Evolutionary conservation across 2,113 vertebrate genomes (phyloP), one percentile per base, ranked within the genome.

Genomic region (Eonycteris spelaea): DNA sequence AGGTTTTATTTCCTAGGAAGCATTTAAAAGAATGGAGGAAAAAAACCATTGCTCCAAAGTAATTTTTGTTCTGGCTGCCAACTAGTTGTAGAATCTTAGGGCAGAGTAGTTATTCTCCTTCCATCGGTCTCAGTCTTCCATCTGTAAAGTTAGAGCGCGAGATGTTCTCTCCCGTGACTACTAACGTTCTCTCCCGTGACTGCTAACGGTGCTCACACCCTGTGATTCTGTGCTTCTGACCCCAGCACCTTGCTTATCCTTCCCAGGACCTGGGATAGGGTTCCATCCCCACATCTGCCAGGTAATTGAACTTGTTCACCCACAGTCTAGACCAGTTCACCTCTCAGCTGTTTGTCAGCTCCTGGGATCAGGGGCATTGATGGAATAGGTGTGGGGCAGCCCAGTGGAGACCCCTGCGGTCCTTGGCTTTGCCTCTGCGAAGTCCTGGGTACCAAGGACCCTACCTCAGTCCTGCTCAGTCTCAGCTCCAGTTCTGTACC

Each of bases 1-100:
- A 51, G 12, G 5, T 77, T 95, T 59, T 78, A 51, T 91, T 75
- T 96, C 68, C 43, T 88, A 48, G 65, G 84, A 63, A 95, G 63
- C 28, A 18, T 22, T 79, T 83, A 79, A 75, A 87, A 74, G 57
- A 87, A 88, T 8, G 22, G 59, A 35, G 45, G 80, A 22, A 86
- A 78, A 18, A 80, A 78, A n/a, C n/a, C 33, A 48, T 21, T 48
- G 6, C 51, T 82, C 21, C 78, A 30, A 28, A 83, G 51, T 73
- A 0, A 30, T 15, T 21, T 79, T 86, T 24, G 57, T 53, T 38
- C 38, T 48, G 48, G 51, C 83, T 63, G 0, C 57, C 24, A 19
- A 2, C 28, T 45, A 26, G 53, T 78, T 51, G 6, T 75, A 82
- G 86, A 22, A 8, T 45, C 40, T n/a, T 7, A 53, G 40, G 43